Evolutionary conservation across 2,888 invertebrate species (phyloP).

Genomic region (Aporophyla nigra): DNA sequence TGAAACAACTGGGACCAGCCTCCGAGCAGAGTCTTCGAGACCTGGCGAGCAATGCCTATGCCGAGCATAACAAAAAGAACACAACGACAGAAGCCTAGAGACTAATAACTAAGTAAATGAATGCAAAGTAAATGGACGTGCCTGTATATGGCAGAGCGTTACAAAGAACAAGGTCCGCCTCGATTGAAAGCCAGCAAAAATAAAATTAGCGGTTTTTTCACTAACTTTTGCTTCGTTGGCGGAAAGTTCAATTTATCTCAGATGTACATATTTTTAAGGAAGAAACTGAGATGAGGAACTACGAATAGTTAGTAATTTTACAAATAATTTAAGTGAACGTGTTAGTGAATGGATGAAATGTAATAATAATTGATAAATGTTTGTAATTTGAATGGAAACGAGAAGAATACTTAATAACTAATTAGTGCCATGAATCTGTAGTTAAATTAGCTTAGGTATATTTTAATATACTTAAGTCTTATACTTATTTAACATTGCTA

Average conservation of each 20-base stretch:
- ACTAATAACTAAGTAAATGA: neutral
- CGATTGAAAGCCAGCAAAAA: neutral
- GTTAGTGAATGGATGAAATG: too few relatives aligned
- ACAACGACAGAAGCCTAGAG: constrained; percentile 23
- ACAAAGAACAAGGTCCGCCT: neutral
- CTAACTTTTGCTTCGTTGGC: neutral
- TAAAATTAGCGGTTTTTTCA: neutral
- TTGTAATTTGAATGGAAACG: neutral
- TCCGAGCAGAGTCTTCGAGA: constrained; percentile 86
- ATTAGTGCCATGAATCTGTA: neutral
- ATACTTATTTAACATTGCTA: neutral
- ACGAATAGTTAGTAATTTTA: constrained; percentile 10
- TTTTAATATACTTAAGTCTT: neutral
- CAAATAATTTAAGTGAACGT: neutral
- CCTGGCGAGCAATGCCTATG: constrained; percentile 80
- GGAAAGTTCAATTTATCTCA: neutral
- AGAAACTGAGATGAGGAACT: neutral
- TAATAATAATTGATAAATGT: neutral
- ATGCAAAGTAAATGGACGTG: neutral
- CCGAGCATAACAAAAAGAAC: constrained; percentile 76
- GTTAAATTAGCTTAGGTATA: neutral
- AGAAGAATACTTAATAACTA: neutral
- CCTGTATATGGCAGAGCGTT: neutral
- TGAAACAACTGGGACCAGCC: constrained; percentile 91
- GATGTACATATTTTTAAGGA: constrained; percentile 16